A percentile compares a stretch with the other conserved stretches of the same genome.
Conservation (phyloP, 2,113 vertebrate species). For the Lepisosteus osseus region DNA sequence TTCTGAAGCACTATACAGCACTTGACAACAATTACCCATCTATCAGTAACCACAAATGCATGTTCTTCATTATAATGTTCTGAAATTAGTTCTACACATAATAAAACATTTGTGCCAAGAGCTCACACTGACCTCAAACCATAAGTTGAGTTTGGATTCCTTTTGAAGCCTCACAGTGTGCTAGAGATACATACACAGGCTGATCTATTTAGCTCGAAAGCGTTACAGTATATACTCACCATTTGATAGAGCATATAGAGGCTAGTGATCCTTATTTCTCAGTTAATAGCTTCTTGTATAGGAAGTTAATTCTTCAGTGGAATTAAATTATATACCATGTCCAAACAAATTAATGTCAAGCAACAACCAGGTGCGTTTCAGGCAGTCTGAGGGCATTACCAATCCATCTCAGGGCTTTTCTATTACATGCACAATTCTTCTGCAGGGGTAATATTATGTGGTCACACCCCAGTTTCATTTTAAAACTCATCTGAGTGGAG, state of each 20-base stretch:
- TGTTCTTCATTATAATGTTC: too few relatives aligned
- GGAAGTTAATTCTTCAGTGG: slow-evolving; percentile 58
- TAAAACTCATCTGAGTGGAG: slow-evolving; percentile 40
- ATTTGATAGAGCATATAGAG: slow-evolving; percentile 37
- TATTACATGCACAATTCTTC: slow-evolving; percentile 30
- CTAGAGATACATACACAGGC: neutral
- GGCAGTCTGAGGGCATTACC: slow-evolving; percentile 55
- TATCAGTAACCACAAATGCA: too few relatives aligned
- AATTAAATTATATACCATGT: slow-evolving; percentile 69
- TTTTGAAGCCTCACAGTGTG: neutral
- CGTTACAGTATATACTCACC: slow-evolving; percentile 36
- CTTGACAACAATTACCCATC: too few relatives aligned
- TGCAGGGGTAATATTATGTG: slow-evolving; percentile 38
- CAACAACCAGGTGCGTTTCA: slow-evolving; percentile 54
- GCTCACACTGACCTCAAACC: neutral
- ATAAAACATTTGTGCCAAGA: neutral
- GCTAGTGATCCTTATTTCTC: slow-evolving; percentile 33
- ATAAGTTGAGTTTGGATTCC: neutral
- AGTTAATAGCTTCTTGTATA: slow-evolving; percentile 46
- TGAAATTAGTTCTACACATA: neutral
- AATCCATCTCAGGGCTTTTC: slow-evolving; percentile 53
- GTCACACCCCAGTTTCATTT: slow-evolving; percentile 45
- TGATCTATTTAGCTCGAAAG: slow-evolving; percentile 3
- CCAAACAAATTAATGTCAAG: slow-evolving; percentile 68
- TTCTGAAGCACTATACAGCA: too few relatives aligned